Evolutionary conservation across 2,113 vertebrate genomes (phyloP).

Genomic region (Psephotus haematonotus): DNA sequence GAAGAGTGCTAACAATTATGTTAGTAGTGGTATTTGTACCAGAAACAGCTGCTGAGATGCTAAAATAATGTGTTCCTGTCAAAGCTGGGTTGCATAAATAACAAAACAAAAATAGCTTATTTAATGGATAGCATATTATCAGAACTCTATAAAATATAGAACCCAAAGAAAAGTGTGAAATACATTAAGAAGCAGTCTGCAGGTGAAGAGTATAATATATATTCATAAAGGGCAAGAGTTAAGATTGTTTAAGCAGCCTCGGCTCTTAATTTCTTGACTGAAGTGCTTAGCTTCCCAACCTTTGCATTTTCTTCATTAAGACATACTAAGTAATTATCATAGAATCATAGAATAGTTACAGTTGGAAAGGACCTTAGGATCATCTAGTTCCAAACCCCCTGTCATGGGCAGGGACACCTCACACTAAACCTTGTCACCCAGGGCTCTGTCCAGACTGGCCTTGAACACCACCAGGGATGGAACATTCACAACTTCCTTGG

Average conservation of each 20-base stretch:
- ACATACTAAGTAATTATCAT: not conserved
- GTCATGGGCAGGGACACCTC: too few species aligned
- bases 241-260: not conserved
- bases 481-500: too few species aligned
- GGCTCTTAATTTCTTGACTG: slow-evolving; percentile 37
- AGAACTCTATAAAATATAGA: not conserved
- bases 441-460: too few species aligned
- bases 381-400: too few species aligned
- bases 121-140: not conserved
- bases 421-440: too few species aligned
- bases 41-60: not conserved
- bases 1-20: not conserved
- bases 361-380: too few species aligned
- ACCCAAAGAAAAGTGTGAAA: not conserved
- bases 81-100: not conserved
- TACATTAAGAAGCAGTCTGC: not conserved
- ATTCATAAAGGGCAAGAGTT: not conserved
- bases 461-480: too few species aligned
- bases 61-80: not conserved
- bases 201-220: not conserved
- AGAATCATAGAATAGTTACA: too few species aligned
- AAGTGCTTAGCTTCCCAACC: slow-evolving; percentile 19
- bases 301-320: slow-evolving; percentile 44
- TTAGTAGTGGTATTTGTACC: not conserved
- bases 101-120: not conserved